Conservation (phyloP, 2,888 invertebrate genomes). For the Pyrrhia umbra region DNA sequence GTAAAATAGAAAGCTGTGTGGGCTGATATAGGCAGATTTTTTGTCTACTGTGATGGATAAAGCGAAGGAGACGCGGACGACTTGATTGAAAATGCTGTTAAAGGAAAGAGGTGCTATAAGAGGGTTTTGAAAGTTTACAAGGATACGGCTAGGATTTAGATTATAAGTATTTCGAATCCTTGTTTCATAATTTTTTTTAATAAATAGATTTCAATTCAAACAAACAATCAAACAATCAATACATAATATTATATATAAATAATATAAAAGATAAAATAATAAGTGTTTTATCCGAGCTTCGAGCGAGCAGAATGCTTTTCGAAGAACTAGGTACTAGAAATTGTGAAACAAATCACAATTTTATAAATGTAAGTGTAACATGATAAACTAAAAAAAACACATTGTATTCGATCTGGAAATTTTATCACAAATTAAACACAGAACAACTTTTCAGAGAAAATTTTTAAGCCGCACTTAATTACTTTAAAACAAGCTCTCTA, state of each 20-base stretch:
- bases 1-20: constrained; percentile 56
- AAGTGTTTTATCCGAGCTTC: too few relatives aligned
- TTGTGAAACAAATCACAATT: too few relatives aligned
- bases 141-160: neutral
- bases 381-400: constrained; percentile 33
- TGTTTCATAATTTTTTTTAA: too few relatives aligned
- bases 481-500: too few relatives aligned
- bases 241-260: too few relatives aligned
- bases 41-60: constrained; percentile 82
- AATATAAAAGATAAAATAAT: too few relatives aligned
- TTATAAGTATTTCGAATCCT: neutral
- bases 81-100: constrained; percentile 81
- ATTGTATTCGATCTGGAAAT: constrained; percentile 26
- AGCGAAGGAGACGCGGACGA: constrained; percentile 72
- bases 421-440: constrained; percentile 37
- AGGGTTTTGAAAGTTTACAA: constrained; percentile 53
- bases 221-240: too few relatives aligned
- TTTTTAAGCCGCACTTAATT: constrained; percentile 38
- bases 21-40: constrained; percentile 81
- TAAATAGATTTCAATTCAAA: too few relatives aligned
- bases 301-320: too few relatives aligned
- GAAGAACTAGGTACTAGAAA: too few relatives aligned
- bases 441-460: constrained; percentile 2
- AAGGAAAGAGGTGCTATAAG: constrained; percentile 70
- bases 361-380: constrained; percentile 11